Percentiles rank a stretch among this genome's conserved stretches.
Conservation (phyloP, 1,140 invertebrate genomes). For the Hermetia illucens region DNA sequence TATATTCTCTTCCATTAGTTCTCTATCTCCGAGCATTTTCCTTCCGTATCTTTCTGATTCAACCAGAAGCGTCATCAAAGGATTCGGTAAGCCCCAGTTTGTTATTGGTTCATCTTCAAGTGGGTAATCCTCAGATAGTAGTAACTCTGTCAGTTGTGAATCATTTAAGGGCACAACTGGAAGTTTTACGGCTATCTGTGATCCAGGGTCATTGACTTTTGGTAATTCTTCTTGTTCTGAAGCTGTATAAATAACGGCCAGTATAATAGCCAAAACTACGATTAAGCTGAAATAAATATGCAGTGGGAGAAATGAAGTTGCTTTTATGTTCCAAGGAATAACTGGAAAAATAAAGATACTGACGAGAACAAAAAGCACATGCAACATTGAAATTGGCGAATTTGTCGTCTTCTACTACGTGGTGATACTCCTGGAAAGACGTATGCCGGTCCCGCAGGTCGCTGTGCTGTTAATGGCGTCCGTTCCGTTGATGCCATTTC, state of each 20-base stretch:
- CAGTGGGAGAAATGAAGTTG: neutral
- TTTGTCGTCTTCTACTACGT: constrained; percentile 37
- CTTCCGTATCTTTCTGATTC: constrained; percentile 37
- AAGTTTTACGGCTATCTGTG: constrained; percentile 1
- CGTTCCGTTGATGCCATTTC: constrained; percentile 22
- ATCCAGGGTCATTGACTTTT: neutral
- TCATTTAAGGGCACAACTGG: too few species aligned
- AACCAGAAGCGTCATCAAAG: constrained; percentile 19
- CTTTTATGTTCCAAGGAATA: neutral
- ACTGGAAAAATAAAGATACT: constrained; percentile 31
- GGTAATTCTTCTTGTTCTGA: neutral
- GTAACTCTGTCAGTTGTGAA: too few species aligned
- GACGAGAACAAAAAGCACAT: constrained; percentile 48
- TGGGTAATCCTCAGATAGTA: too few species aligned
- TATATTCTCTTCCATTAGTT: constrained; percentile 36
- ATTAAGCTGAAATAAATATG: neutral
- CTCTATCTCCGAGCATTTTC: constrained; percentile 36
- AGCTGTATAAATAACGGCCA: constrained; percentile 1
- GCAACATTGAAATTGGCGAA: constrained; percentile 54
- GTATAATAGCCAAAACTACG: neutral
- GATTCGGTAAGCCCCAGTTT: constrained; percentile 17
- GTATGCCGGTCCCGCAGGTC: constrained; percentile 36
- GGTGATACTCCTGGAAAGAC: constrained; percentile 44
- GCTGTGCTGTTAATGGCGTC: constrained; percentile 20
- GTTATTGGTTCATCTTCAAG: constrained; percentile 18